Evolutionary conservation across 2,888 invertebrate genomes (phyloP).

Genomic region (Zhuqinia jingwanae): DNA sequence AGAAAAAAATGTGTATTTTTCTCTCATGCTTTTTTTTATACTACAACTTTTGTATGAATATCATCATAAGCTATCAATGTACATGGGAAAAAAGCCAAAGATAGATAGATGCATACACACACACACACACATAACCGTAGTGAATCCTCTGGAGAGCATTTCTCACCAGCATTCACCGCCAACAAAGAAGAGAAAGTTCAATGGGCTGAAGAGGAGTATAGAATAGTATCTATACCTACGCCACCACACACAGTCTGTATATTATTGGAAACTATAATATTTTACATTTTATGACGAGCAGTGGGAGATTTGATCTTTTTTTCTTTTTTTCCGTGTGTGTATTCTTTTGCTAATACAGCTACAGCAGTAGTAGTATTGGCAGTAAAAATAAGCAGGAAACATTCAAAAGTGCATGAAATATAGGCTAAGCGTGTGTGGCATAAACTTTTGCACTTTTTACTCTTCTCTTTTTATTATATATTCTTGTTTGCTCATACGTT

Average conservation of each 20-base stretch:
- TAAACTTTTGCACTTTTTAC: conserved; percentile 53
- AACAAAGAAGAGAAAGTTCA: conserved; percentile 56
- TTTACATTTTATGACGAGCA: conserved; percentile 63
- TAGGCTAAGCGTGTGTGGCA: conserved; percentile 65
- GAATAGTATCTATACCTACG: conserved; percentile 14
- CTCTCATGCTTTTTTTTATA: background rate
- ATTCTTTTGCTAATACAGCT: background rate
- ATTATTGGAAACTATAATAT: conserved; percentile 63
- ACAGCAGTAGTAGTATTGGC: background rate
- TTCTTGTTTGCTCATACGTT: conserved; percentile 46
- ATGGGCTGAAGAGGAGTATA: conserved; percentile 56
- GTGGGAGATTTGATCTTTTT: conserved; percentile 65
- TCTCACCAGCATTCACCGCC: background rate
- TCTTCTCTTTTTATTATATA: conserved; percentile 30
- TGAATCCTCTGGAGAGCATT: conserved; percentile 64
- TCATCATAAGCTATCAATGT: background rate
- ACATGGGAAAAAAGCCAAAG: conserved; percentile 15
- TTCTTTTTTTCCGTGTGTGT: background rate
- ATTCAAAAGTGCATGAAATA: conserved; percentile 61
- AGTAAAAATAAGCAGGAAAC: conserved; percentile 45
- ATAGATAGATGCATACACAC: background rate
- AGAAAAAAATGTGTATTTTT: conserved; percentile 3
- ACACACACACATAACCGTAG: background rate
- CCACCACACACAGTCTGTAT: background rate
- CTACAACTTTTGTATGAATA: conserved; percentile 25